Evolutionary conservation across 2,113 vertebrate genomes (phyloP), one percentile per base, ranked within the genome.

Genomic region (Deroptyus accipitrinus): DNA sequence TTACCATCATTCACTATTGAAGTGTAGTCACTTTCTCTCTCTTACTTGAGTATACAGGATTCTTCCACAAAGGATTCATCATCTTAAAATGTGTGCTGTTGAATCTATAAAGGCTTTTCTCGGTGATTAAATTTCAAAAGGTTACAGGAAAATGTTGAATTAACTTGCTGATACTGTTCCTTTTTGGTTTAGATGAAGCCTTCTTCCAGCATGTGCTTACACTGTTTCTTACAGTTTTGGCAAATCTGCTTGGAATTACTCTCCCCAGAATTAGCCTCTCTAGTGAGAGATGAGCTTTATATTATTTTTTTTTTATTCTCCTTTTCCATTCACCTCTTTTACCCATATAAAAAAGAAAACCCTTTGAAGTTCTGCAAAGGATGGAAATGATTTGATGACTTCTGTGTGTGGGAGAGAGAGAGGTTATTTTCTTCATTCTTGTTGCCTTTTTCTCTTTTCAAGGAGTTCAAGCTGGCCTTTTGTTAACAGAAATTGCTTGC

Each of bases 401-500:
- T 88, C 44, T 78, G 49, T 0, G 0, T 85, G n/a, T 83, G 51
- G 61, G 80, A 90, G 73, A 93, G 49, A 66, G 54, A 37, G 49
- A 54, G 57, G 49, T 80, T 87, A 74, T 83, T 91, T 84, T 86
- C 80, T 81, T 88, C 83, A 25, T 75, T 91, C 41, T 55, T 66
- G 18, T 31, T 91, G 62, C 57, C 42, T 86, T 86, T 90, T 91
- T 86, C 51, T 90, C 72, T 86, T 74, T 81, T 69, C 39, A 85
- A 86, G 73, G 73, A 86, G 62, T 66, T 96, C 83, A 95, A 14
- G 66, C 64, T 82, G 52, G 57, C 52, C 83, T 92, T 88, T 96
- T 94, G 70, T 93, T 96, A 93, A 55, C 37, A 81, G 80, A 90
- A 96, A 86, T 90, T 94, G 88, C 79, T 94, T 86, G 59, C 78